phyloP scores from a whole-genome alignment of 2,797 vertebrate genomes.

The Helostoma temminkii region DNA sequence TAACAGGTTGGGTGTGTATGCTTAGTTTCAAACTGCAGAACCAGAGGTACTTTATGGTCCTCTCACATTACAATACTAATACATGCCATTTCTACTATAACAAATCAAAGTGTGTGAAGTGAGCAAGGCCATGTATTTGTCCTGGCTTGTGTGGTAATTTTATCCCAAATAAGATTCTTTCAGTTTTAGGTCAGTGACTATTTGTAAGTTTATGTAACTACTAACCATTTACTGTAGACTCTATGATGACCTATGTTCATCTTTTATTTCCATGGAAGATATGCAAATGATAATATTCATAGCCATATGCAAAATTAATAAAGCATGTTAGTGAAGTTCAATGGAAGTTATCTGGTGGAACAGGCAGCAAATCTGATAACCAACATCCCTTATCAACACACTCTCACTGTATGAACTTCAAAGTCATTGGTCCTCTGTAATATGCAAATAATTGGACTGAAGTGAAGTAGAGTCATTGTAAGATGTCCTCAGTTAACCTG shows the following conservation, averaged over 20 bases:
- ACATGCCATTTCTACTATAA: not conserved
- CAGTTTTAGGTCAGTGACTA: no score
- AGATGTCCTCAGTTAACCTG: no score
- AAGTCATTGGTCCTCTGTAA: not conserved
- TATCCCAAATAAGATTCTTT: no score
- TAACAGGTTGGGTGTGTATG: no score
- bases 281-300: not conserved
- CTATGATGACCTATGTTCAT: not conserved
- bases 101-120: not conserved
- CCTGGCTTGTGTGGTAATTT: no score
- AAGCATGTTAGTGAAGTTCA: not conserved
- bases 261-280: not conserved
- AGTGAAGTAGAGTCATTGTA: no score
- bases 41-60: no score
- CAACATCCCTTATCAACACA: not conserved
- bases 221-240: no score
- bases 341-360: not conserved
- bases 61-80: no score
- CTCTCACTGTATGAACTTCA: not conserved
- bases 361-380: conserved; percentile 4
- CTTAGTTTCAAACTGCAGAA: no score
- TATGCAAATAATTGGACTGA: no score
- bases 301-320: conserved; percentile 1
- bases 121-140: not conserved
- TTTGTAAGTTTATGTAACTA: no score